A percentile compares a stretch with the other conserved stretches of the same genome.
These are phyloP conservation scores for Stylophora pistillata DNA, from an alignment of 64 coral and sea anemone genomes.

Conservation along the genomic window DNA sequence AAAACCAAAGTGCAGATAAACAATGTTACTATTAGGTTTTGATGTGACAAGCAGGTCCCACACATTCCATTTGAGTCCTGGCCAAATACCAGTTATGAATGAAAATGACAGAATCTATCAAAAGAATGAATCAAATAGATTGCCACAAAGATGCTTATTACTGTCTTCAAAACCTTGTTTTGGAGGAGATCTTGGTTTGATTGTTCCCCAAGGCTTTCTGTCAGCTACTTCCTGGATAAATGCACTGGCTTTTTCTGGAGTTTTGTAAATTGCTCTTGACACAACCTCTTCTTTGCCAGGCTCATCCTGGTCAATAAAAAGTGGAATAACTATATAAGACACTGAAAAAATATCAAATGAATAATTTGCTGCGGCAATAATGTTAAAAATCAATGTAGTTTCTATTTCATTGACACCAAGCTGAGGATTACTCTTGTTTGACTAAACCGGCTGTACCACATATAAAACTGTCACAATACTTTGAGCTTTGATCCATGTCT, in stretches of 20 bases:
- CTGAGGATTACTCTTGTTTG: too few relatives aligned
- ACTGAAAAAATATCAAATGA: not conserved
- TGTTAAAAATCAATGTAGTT: too few relatives aligned
- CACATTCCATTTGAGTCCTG: not conserved
- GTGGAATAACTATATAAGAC: not conserved
- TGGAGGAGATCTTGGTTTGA: not conserved
- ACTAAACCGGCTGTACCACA: too few relatives aligned
- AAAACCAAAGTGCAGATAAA: not conserved
- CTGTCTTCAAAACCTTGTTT: conserved; percentile 4
- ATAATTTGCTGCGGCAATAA: not conserved
- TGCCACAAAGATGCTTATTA: not conserved
- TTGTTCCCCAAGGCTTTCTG: conserved; percentile 12
- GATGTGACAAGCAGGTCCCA: too few relatives aligned
- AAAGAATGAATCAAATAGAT: not conserved
- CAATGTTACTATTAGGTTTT: not conserved
- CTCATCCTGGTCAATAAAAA: not conserved
- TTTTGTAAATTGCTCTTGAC: not conserved
- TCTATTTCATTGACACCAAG: too few relatives aligned
- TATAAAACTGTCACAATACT: too few relatives aligned
- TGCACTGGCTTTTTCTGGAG: conserved; percentile 29
- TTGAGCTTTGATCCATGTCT: too few relatives aligned
- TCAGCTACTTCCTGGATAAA: conserved; percentile 45
- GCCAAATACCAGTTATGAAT: too few relatives aligned
- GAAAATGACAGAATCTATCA: too few relatives aligned
- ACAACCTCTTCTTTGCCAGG: not conserved